These are phyloP conservation scores for Oriolus oriolus DNA, from an alignment of 2,113 vertebrate genomes.

Conservation along the genomic window DNA sequence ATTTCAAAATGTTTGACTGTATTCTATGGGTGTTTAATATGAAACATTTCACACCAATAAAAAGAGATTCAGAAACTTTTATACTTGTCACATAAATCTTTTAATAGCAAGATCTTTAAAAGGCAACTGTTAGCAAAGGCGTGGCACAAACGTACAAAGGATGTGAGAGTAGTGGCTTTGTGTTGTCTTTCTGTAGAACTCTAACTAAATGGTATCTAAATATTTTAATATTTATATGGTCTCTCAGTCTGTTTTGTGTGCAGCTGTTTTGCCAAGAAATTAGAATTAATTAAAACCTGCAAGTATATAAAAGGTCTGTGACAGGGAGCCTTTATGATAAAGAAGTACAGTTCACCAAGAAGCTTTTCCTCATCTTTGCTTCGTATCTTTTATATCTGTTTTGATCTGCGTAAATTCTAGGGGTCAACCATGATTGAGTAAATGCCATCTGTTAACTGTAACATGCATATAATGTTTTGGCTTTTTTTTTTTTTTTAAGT, in stretches of 20 bases:
- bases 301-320: background rate
- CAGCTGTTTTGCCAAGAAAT: background rate
- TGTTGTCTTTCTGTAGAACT: background rate
- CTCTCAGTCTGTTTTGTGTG: background rate
- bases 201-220: background rate
- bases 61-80: background rate
- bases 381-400: background rate
- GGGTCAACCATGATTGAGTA: background rate
- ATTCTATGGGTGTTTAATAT: background rate
- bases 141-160: rapidly evolving
- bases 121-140: background rate
- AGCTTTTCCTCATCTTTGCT: background rate
- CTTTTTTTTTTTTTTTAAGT: conserved; percentile 76
- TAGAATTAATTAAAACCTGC: background rate
- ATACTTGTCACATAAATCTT: background rate
- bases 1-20: background rate
- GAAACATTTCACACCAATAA: background rate
- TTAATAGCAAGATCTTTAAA: background rate
- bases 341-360: background rate
- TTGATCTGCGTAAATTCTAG: background rate
- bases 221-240: background rate
- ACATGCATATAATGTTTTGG: conserved; percentile 46
- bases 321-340: background rate
- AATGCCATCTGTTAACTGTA: background rate
- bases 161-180: background rate